phyloP scores from a whole-genome alignment of 1,140 invertebrate genomes.

The Alviniconcha marisindica region DNA sequence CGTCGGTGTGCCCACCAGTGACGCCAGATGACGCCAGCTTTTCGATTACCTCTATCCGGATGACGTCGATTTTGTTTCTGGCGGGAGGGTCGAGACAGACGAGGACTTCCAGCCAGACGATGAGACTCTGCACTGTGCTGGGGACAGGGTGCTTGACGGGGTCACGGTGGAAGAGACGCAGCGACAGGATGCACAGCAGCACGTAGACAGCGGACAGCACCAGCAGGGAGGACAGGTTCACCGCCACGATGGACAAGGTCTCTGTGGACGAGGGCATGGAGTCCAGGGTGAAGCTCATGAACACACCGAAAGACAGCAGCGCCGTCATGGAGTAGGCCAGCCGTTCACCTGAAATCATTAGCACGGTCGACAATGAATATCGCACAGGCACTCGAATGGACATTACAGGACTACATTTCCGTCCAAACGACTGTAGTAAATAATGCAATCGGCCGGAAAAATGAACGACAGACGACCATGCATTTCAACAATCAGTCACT shows the following conservation, averaged over 20 bases:
- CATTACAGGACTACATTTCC: too few relatives aligned
- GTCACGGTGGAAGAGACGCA: constrained; percentile 32
- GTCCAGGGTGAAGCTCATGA: constrained; percentile 34
- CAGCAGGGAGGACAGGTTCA: constrained; percentile 32
- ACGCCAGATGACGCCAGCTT: not conserved
- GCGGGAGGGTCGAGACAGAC: not conserved
- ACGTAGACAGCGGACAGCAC: constrained; percentile 28
- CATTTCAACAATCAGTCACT: too few relatives aligned
- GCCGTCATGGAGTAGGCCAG: constrained; percentile 30
- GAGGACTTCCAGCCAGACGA: constrained; percentile 15
- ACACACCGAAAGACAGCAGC: constrained; percentile 36
- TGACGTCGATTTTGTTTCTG: not conserved
- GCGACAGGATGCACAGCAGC: constrained; percentile 20
- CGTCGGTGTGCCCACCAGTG: not conserved
- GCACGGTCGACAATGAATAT: too few relatives aligned
- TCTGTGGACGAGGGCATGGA: constrained; percentile 31
- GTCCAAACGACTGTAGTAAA: too few relatives aligned
- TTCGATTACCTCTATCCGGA: not conserved
- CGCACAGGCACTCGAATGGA: too few relatives aligned
- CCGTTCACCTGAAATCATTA: not conserved
- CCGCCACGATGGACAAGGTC: constrained; percentile 23
- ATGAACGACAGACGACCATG: too few relatives aligned
- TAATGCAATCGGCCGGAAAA: too few relatives aligned
- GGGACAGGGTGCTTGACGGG: constrained; percentile 27
- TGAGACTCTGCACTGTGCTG: not conserved